Base-by-base conservation (phyloP, 2,797 vertebrate species). In the Trachops cirrhosus region DNA sequence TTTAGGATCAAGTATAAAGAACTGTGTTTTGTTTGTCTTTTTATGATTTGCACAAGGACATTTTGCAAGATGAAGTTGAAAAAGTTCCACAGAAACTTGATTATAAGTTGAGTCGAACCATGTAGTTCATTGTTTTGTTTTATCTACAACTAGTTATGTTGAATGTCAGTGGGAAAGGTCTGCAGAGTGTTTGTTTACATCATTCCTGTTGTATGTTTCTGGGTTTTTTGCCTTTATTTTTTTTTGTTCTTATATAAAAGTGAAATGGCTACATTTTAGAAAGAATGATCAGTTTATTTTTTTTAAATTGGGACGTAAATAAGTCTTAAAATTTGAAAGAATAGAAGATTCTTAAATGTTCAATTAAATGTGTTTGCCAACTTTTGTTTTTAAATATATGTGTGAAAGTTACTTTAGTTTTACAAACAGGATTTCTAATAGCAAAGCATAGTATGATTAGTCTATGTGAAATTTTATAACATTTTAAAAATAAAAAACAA, bases 1-100 rank as follows among this genome's bases (percentile, higher is more conserved):
- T 95, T 90, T 93, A 95, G 32, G 95, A 7, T 83, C 0, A 78
- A 50, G 48, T 62, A 44, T 87, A 95, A 79, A 91, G 87, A 96
- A 54, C 11, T n/a, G 0, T 89, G 21, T 0, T 0, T 96, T 96
- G 52, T 16, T 41, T 77, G 39, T 73, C 19, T 0, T 96, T 97
- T 87, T 95, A 3, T 79, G 11, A 9, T 97, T 97, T 52, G 0
- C 50, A 93, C 41, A 91, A 92, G 62, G 78, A 83, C 62, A 84
- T 92, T 96, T 91, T 97, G 16, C 83, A 87, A 80, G 64, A 68
- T 85, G 21, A 86, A 94, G 70, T 84, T 96, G 83, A 84, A 95
- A 78, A 71, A 84, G 75, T 93, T 91, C 37, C 68, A 82, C 48
- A 89, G 74, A 88, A 95, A 91, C 39, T 97, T 91, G 80, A 39